Percentiles rank a stretch among this genome's conserved stretches.
These are phyloP conservation scores for Diogma glabrata DNA, from an alignment of 2,888 invertebrate genomes.

Conservation along the genomic window DNA sequence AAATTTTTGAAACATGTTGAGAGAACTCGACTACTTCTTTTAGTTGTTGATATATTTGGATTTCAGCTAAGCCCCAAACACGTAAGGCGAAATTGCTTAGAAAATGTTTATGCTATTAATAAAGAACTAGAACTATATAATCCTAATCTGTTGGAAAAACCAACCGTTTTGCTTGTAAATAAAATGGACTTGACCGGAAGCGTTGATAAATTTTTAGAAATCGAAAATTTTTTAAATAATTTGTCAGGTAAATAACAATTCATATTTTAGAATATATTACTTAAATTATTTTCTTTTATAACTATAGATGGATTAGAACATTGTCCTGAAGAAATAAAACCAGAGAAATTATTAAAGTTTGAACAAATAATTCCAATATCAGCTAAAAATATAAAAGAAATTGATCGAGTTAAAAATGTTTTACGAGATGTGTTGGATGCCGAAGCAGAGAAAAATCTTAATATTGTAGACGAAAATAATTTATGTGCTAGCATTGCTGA, in stretches of 20 bases:
- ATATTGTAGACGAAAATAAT: slow-evolving; percentile 38
- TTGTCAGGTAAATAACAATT: too few relatives aligned
- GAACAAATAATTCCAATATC: slow-evolving; percentile 67
- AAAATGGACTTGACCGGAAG: slow-evolving; percentile 78
- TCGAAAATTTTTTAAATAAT: slow-evolving; percentile 47
- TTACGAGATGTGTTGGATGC: slow-evolving; percentile 56
- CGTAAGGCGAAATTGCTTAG: slow-evolving; percentile 59
- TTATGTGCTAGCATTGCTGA: slow-evolving; percentile 42
- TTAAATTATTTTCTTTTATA: too few relatives aligned
- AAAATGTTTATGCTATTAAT: slow-evolving; percentile 76
- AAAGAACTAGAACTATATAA: slow-evolving; percentile 90
- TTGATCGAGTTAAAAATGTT: slow-evolving; percentile 47
- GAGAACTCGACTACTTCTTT: slow-evolving; percentile 74
- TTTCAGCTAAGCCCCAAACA: slow-evolving; percentile 67
- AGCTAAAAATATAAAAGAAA: slow-evolving; percentile 45
- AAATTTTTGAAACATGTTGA: slow-evolving; percentile 88
- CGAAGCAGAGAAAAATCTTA: slow-evolving; percentile 42
- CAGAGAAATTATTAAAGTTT: slow-evolving; percentile 56
- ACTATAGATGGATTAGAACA: slow-evolving; percentile 36
- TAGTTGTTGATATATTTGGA: slow-evolving; percentile 84
- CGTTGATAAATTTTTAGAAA: slow-evolving; percentile 43
- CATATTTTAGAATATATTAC: too few relatives aligned
- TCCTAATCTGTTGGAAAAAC: slow-evolving; percentile 68
- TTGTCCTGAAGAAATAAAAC: slow-evolving; percentile 54
- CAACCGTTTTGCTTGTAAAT: slow-evolving; percentile 71